A percentile compares a stretch with the other conserved stretches of the same genome.
Conservation (phyloP, 2,113 vertebrate species). For the cattle (Bos taurus) region ARS-UCD2.0 NC_037330.1:67336501-67337000, state of each 20-base stretch:
- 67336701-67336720: neutral
- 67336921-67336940: neutral
- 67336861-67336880: neutral
- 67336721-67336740: neutral
- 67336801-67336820: neutral
- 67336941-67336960: neutral
- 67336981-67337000: rapidly evolving
- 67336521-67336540: neutral
- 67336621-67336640: neutral
- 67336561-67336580: neutral
- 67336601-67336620: neutral
- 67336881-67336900: neutral
- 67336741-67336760: neutral
- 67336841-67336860: neutral
- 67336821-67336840: neutral
- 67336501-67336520: neutral
- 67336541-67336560: neutral
- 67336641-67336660: neutral
- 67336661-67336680: neutral
- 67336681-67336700: neutral
- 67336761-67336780: neutral
- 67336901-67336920: neutral
- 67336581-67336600: neutral
- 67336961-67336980: neutral
- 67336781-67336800: neutral